Percentiles rank a stretch among this genome's conserved stretches.
Evolutionary conservation across 2,797 vertebrate species (phyloP).

Genomic region (Anguilla megastoma): DNA sequence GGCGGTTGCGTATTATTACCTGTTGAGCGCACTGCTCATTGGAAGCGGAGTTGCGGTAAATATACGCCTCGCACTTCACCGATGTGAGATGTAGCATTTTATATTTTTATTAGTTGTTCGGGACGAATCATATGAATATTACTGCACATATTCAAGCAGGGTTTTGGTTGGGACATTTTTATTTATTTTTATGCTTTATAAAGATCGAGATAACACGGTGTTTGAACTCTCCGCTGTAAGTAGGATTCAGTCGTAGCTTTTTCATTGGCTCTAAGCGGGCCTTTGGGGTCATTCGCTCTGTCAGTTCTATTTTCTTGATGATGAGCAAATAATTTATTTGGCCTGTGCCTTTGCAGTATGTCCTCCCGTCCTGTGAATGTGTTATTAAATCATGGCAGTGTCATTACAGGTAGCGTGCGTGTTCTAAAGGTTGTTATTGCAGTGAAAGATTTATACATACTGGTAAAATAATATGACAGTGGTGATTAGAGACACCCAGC

Average conservation of each 20-base stretch:
- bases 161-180: background rate
- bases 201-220: background rate
- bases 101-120: background rate
- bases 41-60: constrained; percentile 28
- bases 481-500: background rate
- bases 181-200: background rate
- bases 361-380: background rate
- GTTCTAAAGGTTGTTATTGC: background rate
- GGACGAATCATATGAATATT: background rate
- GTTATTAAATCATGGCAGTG: background rate
- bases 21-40: constrained; percentile 12
- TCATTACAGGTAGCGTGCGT: background rate
- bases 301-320: background rate
- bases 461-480: background rate
- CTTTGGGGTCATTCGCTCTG: background rate
- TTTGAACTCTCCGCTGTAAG: background rate
- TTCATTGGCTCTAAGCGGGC: background rate
- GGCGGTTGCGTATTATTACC: background rate
- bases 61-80: background rate
- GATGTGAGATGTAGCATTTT: background rate
- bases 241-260: background rate
- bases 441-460: background rate
- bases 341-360: background rate
- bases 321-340: background rate
- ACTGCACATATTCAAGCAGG: background rate